Base-by-base conservation (phyloP, 2,888 invertebrate genomes). In the Sipha maydis region DNA sequence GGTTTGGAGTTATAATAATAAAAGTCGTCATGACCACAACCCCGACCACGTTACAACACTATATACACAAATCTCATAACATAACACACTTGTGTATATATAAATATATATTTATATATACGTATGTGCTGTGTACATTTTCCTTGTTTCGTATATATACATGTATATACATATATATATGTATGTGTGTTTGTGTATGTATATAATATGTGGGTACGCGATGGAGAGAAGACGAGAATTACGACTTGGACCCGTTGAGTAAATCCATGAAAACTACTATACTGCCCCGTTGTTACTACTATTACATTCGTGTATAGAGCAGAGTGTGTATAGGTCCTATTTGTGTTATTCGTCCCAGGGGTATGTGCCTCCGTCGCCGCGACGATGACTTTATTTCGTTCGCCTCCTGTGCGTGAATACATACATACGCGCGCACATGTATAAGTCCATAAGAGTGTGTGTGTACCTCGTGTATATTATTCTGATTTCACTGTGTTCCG, bases 311-410 rank as follows among this genome's bases (percentile, higher is more conserved):
- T 76, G 78, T 67, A 38, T 75, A 73, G 61, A 80, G 82, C 56
- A 28, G 28, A 48, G 69, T 82, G 69, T 71, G 56, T 41, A 75
- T 69, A 78, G 34, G 88, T 82, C 88, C 88, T 82, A 82, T 88
- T 88, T 75, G 88, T 75, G 88, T 88, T 88, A 88, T 88, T 88
- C 75, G 82, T 88, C 88, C 88, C 88, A 31, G 41, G 88, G 82
- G 82, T 38, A 71, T 71, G 38, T 48, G 38, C 28, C 28, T 11
- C 75, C 28, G 38, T 48, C 28, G 76, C 56, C 56, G 84, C 77
- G 21, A 48, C 84, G 85, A 85, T 78, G 85, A 85, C 86, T 86
- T 86, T 80, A 86, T 79, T 77, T 56, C 79, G 78, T 34, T 77
- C 61, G 77, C 67, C 76, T 21, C 56, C 73, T 31, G n/a, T 31